Percentiles rank a stretch among this genome's conserved stretches.
These are phyloP conservation scores for Carassius auratus DNA, from an alignment of 2,113 vertebrate species.

Conservation along the genomic window DNA sequence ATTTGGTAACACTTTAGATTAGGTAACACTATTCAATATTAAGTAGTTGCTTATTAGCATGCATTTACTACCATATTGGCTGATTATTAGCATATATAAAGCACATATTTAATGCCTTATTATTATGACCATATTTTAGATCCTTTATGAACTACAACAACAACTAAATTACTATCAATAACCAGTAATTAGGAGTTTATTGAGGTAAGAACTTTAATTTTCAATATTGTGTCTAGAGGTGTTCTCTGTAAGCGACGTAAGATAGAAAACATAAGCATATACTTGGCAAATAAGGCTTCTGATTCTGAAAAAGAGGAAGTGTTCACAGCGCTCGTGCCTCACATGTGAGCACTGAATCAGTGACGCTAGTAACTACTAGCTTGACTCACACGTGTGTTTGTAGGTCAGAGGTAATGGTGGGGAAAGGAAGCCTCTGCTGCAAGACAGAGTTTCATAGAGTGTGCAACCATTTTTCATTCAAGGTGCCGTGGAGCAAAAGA, in stretches of 20 bases:
- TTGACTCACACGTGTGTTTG: conserved; percentile 38
- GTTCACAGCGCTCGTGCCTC: neutral
- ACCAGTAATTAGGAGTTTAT: too few relatives aligned
- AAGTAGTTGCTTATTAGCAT: too few relatives aligned
- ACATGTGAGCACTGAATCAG: neutral
- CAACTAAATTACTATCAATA: too few relatives aligned
- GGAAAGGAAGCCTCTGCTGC: conserved; percentile 2
- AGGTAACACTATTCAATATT: too few relatives aligned
- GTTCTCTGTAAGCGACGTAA: neutral
- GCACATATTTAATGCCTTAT: too few relatives aligned
- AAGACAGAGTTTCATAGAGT: neutral
- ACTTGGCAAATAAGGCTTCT: neutral
- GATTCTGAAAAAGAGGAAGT: neutral
- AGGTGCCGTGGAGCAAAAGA: neutral
- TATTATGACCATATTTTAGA: too few relatives aligned
- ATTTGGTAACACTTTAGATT: too few relatives aligned
- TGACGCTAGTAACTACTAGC: conserved; percentile 4
- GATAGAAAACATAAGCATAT: neutral
- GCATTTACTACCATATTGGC: too few relatives aligned
- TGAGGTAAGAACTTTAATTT: too few relatives aligned
- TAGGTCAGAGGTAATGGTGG: conserved; percentile 45
- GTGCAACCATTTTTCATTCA: neutral
- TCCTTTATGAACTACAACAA: too few relatives aligned
- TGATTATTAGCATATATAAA: too few relatives aligned
- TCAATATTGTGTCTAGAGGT: neutral